Conservation (phyloP, 64 coral and sea anemone species). For the Porites lutea region DNA sequence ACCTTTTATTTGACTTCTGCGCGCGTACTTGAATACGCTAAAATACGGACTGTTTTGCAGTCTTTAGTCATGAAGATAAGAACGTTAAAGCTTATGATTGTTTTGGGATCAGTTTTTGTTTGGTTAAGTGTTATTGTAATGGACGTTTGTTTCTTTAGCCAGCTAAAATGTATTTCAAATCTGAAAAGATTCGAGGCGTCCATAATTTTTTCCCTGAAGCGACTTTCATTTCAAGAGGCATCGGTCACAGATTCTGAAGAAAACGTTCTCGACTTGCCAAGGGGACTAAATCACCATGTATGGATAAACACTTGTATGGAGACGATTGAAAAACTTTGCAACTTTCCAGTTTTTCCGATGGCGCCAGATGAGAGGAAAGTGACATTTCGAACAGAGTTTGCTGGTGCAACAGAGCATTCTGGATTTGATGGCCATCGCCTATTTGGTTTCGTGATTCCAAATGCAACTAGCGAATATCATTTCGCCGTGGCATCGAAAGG, state of each 20-base stretch:
- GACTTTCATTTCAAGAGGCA: background rate
- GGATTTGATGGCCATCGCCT: background rate
- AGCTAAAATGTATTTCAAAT: background rate
- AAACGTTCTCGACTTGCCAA: background rate
- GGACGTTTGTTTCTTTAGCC: background rate
- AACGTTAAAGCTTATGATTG: conserved; percentile 4
- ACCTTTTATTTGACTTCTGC: too few relatives aligned
- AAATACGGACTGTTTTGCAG: background rate
- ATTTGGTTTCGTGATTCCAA: background rate
- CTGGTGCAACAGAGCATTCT: background rate
- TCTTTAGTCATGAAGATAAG: background rate
- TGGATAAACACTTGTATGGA: conserved; percentile 19
- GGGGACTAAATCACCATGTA: conserved; percentile 16
- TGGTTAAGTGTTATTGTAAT: background rate
- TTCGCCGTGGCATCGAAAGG: conserved; percentile 14
- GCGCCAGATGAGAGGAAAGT: conserved; percentile 18
- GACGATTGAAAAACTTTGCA: conserved; percentile 16
- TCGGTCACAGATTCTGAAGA: background rate
- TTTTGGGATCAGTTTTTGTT: background rate
- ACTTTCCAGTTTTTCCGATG: conserved; percentile 28
- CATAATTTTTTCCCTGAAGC: background rate
- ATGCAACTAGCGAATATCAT: background rate
- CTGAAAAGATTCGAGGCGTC: background rate
- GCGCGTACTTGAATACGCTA: too few relatives aligned
- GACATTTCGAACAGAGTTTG: conserved; percentile 16